A percentile compares a stretch with the other conserved stretches of the same genome.
phyloP scores from a whole-genome alignment of 2,113 vertebrate species.

The Rallus limicola region DNA sequence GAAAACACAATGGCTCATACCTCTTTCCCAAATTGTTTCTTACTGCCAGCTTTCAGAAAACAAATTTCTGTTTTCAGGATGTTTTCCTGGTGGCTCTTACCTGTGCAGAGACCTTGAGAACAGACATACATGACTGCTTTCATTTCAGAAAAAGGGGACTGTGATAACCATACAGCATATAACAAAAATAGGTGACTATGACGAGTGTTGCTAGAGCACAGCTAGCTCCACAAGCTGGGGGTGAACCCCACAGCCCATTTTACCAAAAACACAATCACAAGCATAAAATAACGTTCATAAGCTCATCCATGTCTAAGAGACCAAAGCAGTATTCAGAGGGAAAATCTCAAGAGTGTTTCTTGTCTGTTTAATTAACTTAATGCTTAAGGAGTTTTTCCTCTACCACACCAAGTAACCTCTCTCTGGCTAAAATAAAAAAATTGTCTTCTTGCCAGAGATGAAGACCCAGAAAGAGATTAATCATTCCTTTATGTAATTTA shows the following conservation, averaged over 20 bases:
- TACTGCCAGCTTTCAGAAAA: not conserved
- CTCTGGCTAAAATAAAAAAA: not conserved
- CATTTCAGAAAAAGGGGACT: not conserved
- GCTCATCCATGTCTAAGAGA: not conserved
- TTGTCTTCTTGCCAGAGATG: not conserved
- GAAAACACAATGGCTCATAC: not conserved
- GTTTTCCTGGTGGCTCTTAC: not conserved
- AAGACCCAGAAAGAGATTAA: not conserved
- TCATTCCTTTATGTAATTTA: not conserved
- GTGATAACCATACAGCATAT: not conserved
- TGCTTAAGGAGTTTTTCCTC: not conserved
- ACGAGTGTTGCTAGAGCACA: not conserved
- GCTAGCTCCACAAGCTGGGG: not conserved
- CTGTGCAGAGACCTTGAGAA: not conserved
- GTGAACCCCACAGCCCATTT: not conserved
- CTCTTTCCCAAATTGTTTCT: not conserved
- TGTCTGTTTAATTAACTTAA: not conserved
- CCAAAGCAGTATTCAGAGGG: not conserved
- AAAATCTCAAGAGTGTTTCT: not conserved
- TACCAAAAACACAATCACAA: not conserved
- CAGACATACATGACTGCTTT: not conserved
- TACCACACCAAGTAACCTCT: not conserved
- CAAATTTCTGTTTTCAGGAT: not conserved
- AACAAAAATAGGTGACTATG: not conserved
- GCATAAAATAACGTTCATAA: not conserved